Conservation (phyloP, 2,888 invertebrate genomes). For the Eupithecia tripunctaria region DNA sequence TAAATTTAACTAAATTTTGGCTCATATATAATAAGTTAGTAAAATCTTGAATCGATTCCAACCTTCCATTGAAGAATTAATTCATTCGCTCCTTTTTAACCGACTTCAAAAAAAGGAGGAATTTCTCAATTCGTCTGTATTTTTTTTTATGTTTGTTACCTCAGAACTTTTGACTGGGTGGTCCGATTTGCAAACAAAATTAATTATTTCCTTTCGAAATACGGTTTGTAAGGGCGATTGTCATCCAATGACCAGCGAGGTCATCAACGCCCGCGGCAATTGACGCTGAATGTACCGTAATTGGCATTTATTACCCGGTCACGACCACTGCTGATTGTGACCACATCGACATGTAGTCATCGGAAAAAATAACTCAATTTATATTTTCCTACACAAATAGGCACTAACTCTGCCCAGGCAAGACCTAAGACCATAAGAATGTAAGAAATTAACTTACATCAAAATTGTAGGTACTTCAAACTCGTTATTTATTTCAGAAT, state of each 20-base stretch:
- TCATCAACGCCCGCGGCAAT: slow-evolving; percentile 38
- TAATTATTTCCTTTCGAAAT: neutral
- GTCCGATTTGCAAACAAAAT: no score
- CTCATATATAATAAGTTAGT: no score
- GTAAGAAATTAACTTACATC: no score
- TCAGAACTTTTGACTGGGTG: no score
- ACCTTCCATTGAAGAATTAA: neutral
- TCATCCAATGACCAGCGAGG: neutral
- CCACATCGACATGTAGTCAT: slow-evolving; percentile 9
- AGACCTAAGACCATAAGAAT: no score
- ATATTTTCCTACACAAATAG: no score
- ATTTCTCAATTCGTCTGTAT: no score
- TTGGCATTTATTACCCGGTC: slow-evolving; percentile 57
- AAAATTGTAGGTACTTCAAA: no score
- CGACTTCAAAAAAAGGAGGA: no score
- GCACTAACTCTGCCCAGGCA: no score
- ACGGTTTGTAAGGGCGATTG: neutral
- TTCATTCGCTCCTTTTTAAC: neutral
- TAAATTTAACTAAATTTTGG: neutral
- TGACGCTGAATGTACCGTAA: slow-evolving; percentile 51
- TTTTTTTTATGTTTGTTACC: no score
- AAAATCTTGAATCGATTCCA: neutral
- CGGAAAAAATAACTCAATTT: slow-evolving; percentile 2
- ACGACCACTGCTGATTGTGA: slow-evolving; percentile 43
- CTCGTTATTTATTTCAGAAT: no score